These are phyloP conservation scores for Automeris io DNA, from an alignment of 2,888 invertebrate genomes.

Conservation along the genomic window DNA sequence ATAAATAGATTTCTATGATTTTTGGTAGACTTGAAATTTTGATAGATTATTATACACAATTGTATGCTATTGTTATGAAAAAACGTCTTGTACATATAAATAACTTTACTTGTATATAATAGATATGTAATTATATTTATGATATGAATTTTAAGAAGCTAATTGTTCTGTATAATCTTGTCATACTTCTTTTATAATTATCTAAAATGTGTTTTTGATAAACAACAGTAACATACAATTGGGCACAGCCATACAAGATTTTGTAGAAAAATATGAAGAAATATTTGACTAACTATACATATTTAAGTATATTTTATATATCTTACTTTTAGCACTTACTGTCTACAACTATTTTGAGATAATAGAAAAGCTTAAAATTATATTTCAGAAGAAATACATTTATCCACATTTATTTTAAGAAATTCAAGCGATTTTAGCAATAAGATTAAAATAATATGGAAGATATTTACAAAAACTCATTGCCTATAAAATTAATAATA, in stretches of 20 bases:
- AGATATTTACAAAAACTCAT: too few species aligned
- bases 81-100: too few species aligned
- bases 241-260: conserved; percentile 46
- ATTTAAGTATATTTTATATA: conserved; percentile 28
- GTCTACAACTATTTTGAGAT: conserved; percentile 6
- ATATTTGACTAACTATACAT: conserved; percentile 53
- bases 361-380: conserved; percentile 6
- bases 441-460: too few species aligned
- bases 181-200: background rate
- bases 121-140: conserved; percentile 7
- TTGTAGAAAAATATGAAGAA: conserved; percentile 65
- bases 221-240: conserved; percentile 29
- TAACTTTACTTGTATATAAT: background rate
- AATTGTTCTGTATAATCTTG: conserved; percentile 1
- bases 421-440: too few species aligned
- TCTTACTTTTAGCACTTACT: conserved; percentile 35
- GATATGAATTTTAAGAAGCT: conserved; percentile 1
- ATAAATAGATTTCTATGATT: conserved; percentile 4
- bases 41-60: conserved; percentile 3
- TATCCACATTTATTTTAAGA: too few species aligned
- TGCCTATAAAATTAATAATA: too few species aligned
- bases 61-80: conserved; percentile 1
- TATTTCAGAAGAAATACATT: too few species aligned
- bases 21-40: conserved; percentile 5
- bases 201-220: too few species aligned